phyloP scores from a whole-genome alignment of 2,113 vertebrate genomes.

The Laticauda laticaudata region DNA sequence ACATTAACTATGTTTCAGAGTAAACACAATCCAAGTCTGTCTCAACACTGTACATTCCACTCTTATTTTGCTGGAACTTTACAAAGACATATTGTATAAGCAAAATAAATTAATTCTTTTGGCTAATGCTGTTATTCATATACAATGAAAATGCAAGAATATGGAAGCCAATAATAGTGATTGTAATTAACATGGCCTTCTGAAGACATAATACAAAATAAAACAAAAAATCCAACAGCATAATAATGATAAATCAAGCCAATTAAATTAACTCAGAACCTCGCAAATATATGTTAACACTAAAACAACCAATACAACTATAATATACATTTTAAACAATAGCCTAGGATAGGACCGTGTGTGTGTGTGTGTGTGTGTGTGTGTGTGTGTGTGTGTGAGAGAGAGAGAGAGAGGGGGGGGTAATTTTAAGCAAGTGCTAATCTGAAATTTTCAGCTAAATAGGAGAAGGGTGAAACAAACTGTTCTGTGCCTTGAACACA shows the following conservation, averaged over 20 bases:
- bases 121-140: background rate
- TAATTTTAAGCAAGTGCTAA: background rate
- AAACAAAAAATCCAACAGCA: background rate
- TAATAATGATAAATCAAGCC: background rate
- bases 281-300: background rate
- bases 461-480: background rate
- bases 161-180: background rate
- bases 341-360: background rate
- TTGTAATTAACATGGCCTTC: background rate
- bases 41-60: background rate
- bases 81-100: background rate
- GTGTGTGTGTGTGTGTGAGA: too few relatives aligned
- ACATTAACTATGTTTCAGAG: background rate
- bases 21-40: background rate
- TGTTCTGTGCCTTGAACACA: background rate
- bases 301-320: background rate
- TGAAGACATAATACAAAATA: background rate
- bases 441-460: background rate
- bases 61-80: background rate
- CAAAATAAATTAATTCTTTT: background rate
- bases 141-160: background rate
- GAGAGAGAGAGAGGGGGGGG: background rate
- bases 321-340: background rate
- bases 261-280: background rate
- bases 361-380: background rate